Evolutionary conservation across 2,888 invertebrate genomes (phyloP), one percentile per base, ranked within the genome.

Genomic region (Octodonta nipae): DNA sequence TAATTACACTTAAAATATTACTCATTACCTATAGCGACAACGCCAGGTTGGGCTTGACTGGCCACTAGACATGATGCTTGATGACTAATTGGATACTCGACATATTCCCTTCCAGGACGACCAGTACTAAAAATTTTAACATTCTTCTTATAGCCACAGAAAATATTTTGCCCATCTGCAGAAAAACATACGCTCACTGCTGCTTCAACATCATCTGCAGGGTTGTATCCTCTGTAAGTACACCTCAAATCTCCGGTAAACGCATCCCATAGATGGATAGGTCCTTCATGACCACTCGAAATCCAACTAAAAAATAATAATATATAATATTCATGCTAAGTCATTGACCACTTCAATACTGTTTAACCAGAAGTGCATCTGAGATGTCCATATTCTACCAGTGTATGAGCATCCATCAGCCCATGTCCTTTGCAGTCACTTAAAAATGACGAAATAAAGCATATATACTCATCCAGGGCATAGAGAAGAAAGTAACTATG

Each of bases 201-300:
- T 11, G 88, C 72, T 48, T 82, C 80, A 49, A 93, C 71, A 66
- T 93, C 91, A 64, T 95, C 93, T 33, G 80, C 77, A 29, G 63
- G 63, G 60, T 78, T 73, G 47, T 71, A 79, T 1, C 78, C 79
- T 42, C 76, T 59, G 54, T 91, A 95, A 1, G 83, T 79, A 50
- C 85, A 81, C 37, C 84, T 65, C 30, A 92, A 61, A 26, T 76
- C 68, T 1, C 92, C 92, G 40, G 78, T 75, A 60, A 82, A 86
- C 1, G 91, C 91, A 68, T 93, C 91, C 86, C 88, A 93, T 63
- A 95, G 68, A 56, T 93, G 92, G 30, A 92, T 70, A 0, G 95
- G 93, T 30, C 80, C 80, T 58, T 83, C 82, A 53, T 81, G 78
- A 46, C 81, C 77, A 3, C 88, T 80, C 34, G 83, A 81, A 8